A percentile compares a stretch with the other conserved stretches of the same genome.
These are phyloP conservation scores for Ceyx melanurus DNA, from an alignment of 2,113 vertebrate species.

Conservation along the genomic window DNA sequence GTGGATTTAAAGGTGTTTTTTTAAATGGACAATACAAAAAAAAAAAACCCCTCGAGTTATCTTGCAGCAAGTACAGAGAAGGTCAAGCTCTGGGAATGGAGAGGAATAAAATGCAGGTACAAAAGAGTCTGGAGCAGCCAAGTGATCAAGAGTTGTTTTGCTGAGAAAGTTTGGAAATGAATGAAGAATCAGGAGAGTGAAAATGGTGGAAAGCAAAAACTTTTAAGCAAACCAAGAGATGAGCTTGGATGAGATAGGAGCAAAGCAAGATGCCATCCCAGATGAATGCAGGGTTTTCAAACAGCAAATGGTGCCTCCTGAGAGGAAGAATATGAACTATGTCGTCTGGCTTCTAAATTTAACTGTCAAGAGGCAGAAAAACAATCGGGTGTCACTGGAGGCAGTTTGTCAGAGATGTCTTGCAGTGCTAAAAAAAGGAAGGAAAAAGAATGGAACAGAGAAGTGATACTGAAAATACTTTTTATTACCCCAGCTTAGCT, in stretches of 20 bases:
- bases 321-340: background rate
- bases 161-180: background rate
- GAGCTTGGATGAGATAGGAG: background rate
- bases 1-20: background rate
- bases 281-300: background rate
- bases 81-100: background rate
- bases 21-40: background rate
- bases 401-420: background rate
- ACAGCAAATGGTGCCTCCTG: background rate
- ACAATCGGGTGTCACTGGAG: background rate
- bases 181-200: background rate
- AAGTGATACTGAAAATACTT: background rate
- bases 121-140: background rate
- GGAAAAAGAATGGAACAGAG: background rate
- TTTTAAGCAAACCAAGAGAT: background rate
- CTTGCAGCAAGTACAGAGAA: background rate
- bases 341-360: conserved; percentile 26
- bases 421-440: background rate
- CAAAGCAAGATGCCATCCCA: background rate
- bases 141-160: background rate
- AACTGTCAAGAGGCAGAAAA: conserved; percentile 33
- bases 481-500: background rate
- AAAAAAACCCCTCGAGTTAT: background rate
- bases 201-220: background rate
- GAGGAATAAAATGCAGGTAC: background rate